These are phyloP conservation scores for Datnioides undecimradiatus DNA, from an alignment of 2,113 vertebrate genomes.

Conservation along the genomic window DNA sequence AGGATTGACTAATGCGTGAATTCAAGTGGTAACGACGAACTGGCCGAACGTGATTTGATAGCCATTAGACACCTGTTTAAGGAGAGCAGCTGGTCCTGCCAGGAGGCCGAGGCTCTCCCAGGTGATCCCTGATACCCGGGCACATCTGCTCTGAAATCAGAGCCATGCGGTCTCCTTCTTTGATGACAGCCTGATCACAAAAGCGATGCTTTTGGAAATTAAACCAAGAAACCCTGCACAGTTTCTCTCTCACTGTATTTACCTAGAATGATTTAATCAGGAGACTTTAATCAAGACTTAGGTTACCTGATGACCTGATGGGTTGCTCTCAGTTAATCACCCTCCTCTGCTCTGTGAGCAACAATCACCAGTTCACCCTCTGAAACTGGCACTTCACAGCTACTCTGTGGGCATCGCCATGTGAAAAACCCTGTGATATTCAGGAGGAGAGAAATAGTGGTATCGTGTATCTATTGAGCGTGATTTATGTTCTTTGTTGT, in stretches of 20 bases:
- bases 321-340: neutral
- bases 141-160: constrained; percentile 76
- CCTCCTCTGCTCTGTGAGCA: too few species aligned
- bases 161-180: constrained; percentile 19
- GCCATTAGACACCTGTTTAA: constrained; percentile 81
- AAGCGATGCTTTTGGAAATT: constrained; percentile 14
- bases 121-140: constrained; percentile 58
- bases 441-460: constrained; percentile 8
- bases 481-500: constrained; percentile 34
- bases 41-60: constrained; percentile 68
- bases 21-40: constrained; percentile 66
- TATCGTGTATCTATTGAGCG: constrained; percentile 5
- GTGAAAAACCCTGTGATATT: neutral
- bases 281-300: neutral
- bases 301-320: neutral
- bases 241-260: neutral
- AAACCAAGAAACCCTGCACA: neutral
- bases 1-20: constrained; percentile 69
- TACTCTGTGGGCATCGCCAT: neutral
- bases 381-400: constrained; percentile 1
- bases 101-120: constrained; percentile 60
- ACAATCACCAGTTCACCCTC: constrained; percentile 1
- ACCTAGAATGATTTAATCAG: neutral
- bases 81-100: constrained; percentile 60
- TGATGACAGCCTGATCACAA: constrained; percentile 12